These are phyloP conservation scores for Tortrix viridana DNA, from an alignment of 2,888 invertebrate genomes.

Conservation along the genomic window DNA sequence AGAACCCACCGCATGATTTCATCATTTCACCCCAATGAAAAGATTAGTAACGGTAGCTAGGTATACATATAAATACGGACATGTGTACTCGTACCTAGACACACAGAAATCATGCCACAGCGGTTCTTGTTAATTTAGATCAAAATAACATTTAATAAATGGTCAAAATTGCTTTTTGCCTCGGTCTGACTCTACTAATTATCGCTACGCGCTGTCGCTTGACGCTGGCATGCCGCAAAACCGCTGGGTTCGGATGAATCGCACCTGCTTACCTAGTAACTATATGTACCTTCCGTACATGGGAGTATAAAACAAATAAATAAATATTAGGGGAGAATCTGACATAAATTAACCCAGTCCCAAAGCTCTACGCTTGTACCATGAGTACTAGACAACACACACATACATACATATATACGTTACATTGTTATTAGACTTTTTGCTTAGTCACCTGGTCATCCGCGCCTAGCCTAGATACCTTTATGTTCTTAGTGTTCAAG, in stretches of 20 bases:
- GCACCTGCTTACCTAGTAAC: background rate
- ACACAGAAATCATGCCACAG: too few species aligned
- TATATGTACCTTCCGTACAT: too few species aligned
- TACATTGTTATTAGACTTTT: constrained; percentile 4
- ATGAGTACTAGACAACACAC: too few species aligned
- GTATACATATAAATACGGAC: too few species aligned
- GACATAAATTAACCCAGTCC: too few species aligned
- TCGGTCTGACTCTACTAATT: constrained; percentile 47
- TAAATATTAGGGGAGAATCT: too few species aligned
- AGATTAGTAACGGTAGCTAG: too few species aligned
- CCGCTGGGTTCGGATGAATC: constrained; percentile 34
- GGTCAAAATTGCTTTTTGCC: constrained; percentile 6
- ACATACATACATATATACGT: too few species aligned
- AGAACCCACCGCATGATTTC: background rate
- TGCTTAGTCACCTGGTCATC: constrained; percentile 23
- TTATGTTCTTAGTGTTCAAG: constrained; percentile 28
- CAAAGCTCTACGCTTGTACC: too few species aligned
- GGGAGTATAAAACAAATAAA: too few species aligned
- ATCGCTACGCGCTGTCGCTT: constrained; percentile 41
- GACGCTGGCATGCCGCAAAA: constrained; percentile 56
- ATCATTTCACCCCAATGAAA: too few species aligned
- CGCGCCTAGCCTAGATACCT: constrained; percentile 29
- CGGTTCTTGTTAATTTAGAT: background rate
- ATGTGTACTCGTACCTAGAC: too few species aligned
- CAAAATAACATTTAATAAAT: background rate